Evolutionary conservation across 2,113 vertebrate species (phyloP).

Genomic region (Gallinago paraguaiae): DNA sequence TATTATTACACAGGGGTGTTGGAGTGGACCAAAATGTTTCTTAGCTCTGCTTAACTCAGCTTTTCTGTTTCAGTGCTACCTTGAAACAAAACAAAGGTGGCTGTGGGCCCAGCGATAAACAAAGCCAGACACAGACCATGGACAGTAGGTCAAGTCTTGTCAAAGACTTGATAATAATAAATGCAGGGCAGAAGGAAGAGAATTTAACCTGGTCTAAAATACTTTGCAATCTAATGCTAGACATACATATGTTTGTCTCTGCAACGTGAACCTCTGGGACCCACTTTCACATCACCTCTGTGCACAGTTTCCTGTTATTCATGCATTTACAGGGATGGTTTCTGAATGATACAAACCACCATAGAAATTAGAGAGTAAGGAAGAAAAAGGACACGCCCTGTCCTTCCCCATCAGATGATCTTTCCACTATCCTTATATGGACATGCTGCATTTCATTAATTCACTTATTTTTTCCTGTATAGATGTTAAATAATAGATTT

Average conservation of each 20-base stretch:
- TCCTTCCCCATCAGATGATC: neutral
- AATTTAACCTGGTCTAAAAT: neutral
- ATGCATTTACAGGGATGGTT: neutral
- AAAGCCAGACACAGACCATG: neutral
- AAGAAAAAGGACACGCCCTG: neutral
- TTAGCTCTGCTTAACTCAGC: neutral
- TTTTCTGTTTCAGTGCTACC: neutral
- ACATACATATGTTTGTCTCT: neutral
- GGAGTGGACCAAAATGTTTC: neutral
- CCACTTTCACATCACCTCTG: neutral
- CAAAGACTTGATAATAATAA: neutral
- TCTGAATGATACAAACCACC: neutral
- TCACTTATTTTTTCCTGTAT: neutral
- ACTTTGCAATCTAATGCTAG: neutral
- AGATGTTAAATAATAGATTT: neutral
- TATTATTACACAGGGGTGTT: neutral
- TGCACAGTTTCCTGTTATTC: constrained; percentile 1
- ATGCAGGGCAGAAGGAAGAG: neutral
- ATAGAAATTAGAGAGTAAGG: neutral
- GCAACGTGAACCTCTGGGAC: neutral
- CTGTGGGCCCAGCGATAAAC: constrained; percentile 7
- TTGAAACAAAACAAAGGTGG: constrained; percentile 38
- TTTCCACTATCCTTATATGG: neutral
- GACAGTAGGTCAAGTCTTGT: neutral
- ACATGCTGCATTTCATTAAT: neutral